Percentiles rank a stretch among this genome's conserved stretches.
Conservation (phyloP, 2,113 vertebrate species). For the Polyodon spathula region DNA sequence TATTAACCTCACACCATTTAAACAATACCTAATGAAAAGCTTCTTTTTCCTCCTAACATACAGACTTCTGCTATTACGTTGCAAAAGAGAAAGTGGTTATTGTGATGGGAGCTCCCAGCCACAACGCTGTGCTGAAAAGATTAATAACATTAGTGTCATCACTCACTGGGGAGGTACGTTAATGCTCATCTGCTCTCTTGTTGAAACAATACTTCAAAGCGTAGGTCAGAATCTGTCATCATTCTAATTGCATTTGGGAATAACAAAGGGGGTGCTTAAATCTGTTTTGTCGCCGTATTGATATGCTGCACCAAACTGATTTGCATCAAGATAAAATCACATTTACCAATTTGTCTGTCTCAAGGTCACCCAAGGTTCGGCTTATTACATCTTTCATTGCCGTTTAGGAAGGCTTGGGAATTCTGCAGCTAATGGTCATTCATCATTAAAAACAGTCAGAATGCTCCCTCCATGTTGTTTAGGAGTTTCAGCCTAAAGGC, state of each 20-base stretch:
- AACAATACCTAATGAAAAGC: conserved; percentile 1
- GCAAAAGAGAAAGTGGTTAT: neutral
- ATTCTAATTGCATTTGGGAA: conserved; percentile 6
- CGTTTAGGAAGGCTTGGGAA: neutral
- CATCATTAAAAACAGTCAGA: too few species aligned
- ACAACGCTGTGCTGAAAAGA: conserved; percentile 7
- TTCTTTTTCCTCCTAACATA: neutral
- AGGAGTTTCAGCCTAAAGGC: too few species aligned
- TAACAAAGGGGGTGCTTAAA: conserved; percentile 6
- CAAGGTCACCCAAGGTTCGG: conserved; percentile 12
- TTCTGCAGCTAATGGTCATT: too few species aligned
- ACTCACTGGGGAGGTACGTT: neutral
- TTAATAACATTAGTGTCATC: conserved; percentile 8
- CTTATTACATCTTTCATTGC: conserved; percentile 8
- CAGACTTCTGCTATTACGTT: neutral
- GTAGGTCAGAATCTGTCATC: conserved; percentile 8
- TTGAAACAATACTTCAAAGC: conserved; percentile 13
- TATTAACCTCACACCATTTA: neutral
- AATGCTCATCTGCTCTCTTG: conserved; percentile 6
- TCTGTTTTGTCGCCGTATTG: neutral
- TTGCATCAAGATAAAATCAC: conserved; percentile 8
- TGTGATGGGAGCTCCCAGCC: conserved; percentile 5
- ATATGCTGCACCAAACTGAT: conserved; percentile 3
- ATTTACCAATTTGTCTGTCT: neutral
- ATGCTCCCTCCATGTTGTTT: too few species aligned